Evolutionary conservation across 2,797 vertebrate genomes (phyloP).

Genomic region (Pseudocheirus occidentalis): DNA sequence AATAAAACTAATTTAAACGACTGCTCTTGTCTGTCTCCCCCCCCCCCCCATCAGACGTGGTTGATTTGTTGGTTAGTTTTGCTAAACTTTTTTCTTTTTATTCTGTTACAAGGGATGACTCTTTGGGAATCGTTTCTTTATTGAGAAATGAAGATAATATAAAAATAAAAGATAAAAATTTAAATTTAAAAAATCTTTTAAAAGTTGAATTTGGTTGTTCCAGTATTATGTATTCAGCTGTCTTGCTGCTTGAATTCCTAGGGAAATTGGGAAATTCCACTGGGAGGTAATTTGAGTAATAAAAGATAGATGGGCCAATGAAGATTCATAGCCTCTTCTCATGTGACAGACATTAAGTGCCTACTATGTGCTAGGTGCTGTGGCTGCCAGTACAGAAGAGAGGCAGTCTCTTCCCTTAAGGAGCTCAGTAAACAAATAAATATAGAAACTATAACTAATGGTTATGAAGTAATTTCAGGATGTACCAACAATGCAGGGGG

Average conservation of each 20-base stretch:
- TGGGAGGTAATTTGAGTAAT: neutral
- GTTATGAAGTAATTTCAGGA: neutral
- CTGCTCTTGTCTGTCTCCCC: neutral
- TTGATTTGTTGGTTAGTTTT: neutral
- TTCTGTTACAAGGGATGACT: neutral
- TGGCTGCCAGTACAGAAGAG: neutral
- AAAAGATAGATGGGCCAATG: neutral
- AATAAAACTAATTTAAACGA: neutral
- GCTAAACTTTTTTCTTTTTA: neutral
- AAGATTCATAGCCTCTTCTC: neutral
- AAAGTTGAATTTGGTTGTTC: neutral
- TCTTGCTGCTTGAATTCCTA: neutral
- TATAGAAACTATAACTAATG: neutral
- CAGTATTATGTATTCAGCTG: neutral
- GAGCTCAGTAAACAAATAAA: neutral
- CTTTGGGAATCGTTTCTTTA: neutral
- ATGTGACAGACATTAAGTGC: neutral
- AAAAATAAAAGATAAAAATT: neutral
- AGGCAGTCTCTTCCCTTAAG: neutral
- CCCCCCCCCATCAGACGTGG: neutral
- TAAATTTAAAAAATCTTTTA: neutral
- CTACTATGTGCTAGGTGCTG: neutral
- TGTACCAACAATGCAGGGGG: neutral
- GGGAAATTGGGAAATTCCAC: neutral
- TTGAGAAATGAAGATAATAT: neutral